Evolutionary conservation across 2,797 vertebrate species (phyloP).

Genomic region (Acipenser ruthenus): DNA sequence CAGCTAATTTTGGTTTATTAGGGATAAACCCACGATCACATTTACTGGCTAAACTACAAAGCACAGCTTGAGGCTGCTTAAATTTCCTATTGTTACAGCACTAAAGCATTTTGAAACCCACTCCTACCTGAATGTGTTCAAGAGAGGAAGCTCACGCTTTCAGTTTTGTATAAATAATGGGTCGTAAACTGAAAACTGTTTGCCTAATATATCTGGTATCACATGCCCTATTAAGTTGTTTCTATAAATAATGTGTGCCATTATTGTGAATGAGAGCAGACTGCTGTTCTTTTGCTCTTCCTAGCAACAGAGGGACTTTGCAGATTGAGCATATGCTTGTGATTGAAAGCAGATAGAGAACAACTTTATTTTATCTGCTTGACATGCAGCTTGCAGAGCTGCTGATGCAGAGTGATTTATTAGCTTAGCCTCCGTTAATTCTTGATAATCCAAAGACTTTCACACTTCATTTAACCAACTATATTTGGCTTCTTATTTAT

Average conservation of each 20-base stretch:
- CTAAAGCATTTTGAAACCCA: conserved; percentile 13
- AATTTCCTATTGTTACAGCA: too few relatives aligned
- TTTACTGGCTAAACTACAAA: too few relatives aligned
- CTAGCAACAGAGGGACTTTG: conserved; percentile 5
- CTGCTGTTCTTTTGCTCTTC: conserved; percentile 24
- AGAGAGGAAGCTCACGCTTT: conserved; percentile 22
- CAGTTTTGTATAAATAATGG: conserved; percentile 30
- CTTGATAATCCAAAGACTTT: conserved; percentile 67
- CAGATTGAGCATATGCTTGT: conserved; percentile 51
- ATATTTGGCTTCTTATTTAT: conserved; percentile 42
- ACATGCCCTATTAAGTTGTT: conserved; percentile 41
- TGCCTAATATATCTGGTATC: conserved; percentile 47
- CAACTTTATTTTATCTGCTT: conserved; percentile 17
- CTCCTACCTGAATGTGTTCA: conserved; percentile 17
- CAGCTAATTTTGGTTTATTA: too few relatives aligned
- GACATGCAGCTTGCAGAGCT: conserved; percentile 20
- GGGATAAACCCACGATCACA: too few relatives aligned
- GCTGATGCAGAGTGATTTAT: conserved; percentile 61
- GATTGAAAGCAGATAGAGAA: conserved; percentile 36
- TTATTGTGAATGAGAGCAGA: conserved; percentile 45
- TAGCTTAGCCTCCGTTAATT: conserved; percentile 64
- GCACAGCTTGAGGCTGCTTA: too few relatives aligned
- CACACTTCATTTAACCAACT: conserved; percentile 55
- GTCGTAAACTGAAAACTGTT: conserved; percentile 48
- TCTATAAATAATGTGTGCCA: conserved; percentile 31